Base-by-base conservation (phyloP, 2,888 invertebrate species). In the Rotaria magnacalcarata region DNA sequence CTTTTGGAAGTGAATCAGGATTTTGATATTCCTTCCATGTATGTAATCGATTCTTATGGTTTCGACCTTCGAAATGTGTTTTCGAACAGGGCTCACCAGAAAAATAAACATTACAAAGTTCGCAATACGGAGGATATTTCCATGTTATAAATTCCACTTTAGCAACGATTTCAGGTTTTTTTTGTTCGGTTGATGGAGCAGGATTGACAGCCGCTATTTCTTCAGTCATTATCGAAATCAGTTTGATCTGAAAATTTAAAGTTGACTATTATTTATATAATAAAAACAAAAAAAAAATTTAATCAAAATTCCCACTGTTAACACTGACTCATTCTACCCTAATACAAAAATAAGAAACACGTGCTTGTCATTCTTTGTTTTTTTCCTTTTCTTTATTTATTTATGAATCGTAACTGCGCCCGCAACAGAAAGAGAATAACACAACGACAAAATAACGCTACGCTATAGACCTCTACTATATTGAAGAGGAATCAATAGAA, bases 71-170 rank as follows among this genome's bases (percentile, higher is more conserved):
- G 24, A 80, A 80, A 47, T 80, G 80, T 24, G 2, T 47, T 80
- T 80, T 24, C 2, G 80, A 80, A 43, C 14, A 11, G 3, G 8
- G 7, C 47, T 80, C 47, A 14, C 47, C 43, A n/a, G 80, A 24
- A 80, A 80, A 80, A n/a, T 11, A 24, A 10, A 47, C 47, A 80
- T 80, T 80, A 47, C 80, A 80, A 43, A 80, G 47, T 47, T 80
- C 80, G n/a, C 80, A 80, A 80, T 80, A 80, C 10, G 80, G 80
- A 47, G 80, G 80, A 47, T n/a, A 80, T 47, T 47, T 47, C 80
- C 80, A 80, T 47, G 80, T 19, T 11, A 80, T 6, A 80, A 43
- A 80, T 2, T 80, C 47, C 10, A 47, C n/a, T 8, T 80, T 47
- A n/a, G 80, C 80, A 47, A 24, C n/a, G 24, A 47, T 11, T 47